A percentile compares a stretch with the other conserved stretches of the same genome.
Evolutionary conservation across 2,888 invertebrate genomes (phyloP).

Genomic region (Pristionchus mayeri): DNA sequence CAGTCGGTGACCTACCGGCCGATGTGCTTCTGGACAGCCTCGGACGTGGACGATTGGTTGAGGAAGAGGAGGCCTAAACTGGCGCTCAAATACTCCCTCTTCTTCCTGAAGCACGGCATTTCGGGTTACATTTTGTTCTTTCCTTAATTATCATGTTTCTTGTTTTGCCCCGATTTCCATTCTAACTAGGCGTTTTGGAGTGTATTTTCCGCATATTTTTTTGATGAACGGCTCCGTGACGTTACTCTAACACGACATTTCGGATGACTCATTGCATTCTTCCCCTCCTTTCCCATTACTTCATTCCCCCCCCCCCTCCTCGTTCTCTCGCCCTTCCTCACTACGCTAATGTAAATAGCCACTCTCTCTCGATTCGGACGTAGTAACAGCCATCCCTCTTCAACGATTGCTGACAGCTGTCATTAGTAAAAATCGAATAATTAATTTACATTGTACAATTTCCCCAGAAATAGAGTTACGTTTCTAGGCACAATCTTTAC

Average conservation of each 20-base stretch:
- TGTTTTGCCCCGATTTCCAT: too few relatives aligned
- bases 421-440: background rate
- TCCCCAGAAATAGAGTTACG: too few relatives aligned
- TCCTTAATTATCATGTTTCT: too few relatives aligned
- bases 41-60: conserved; percentile 67
- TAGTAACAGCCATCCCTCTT: too few relatives aligned
- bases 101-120: conserved; percentile 64
- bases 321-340: too few relatives aligned
- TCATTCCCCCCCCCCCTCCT: background rate
- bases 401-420: background rate
- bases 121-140: too few relatives aligned
- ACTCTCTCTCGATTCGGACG: too few relatives aligned
- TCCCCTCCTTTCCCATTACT: background rate
- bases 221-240: too few relatives aligned
- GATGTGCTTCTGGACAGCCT: conserved; percentile 65
- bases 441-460: background rate
- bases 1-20: conserved; percentile 37
- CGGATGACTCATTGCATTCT: background rate
- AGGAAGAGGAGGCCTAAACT: conserved; percentile 62
- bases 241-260: too few relatives aligned
- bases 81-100: conserved; percentile 66
- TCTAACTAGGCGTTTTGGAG: too few relatives aligned
- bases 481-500: background rate
- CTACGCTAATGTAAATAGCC: background rate
- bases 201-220: too few relatives aligned